Evolutionary conservation across 2,113 vertebrate species (phyloP), one percentile per base, ranked within the genome.

Genomic region (Phylloscopus whistleri): DNA sequence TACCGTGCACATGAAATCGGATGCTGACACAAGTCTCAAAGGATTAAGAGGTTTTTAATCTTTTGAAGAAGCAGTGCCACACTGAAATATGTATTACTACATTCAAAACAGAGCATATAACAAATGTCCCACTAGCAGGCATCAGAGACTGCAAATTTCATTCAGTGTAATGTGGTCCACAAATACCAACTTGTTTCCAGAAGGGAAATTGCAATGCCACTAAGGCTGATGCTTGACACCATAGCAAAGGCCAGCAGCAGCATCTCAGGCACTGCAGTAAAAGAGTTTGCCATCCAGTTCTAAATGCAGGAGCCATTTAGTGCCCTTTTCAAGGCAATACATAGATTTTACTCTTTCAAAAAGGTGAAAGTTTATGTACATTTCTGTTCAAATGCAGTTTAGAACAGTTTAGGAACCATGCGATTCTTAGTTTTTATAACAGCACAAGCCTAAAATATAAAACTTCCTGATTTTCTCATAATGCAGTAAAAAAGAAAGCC

Each of bases 1-100:
- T 94, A 95, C 89, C 27, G 67, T 93, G 96, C 76, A 33, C 95
- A 93, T 76, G 93, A 94, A 97, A 97, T 97, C 95, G 89, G 96
- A 97, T 97, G 97, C 97, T 97, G 97, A 97, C 95, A 97, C 94
- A 95, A 97, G 92, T 97, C 97, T 97, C 97, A 59, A 69, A 97
- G 97, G 97, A 97, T 84, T 87, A 76, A 85, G 84, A 87, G 94
- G 76, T 95, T 97, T 97, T 96, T 95, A 96, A 97, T 97, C 96
- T 97, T 96, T 92, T 84, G 85, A 96, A 95, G 95, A 94, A 96
- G 93, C 83, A 79, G 74, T 94, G 90, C 94, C 93, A 93, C 73
- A 53, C 82, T 96, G 94, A 92, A 97, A 97, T 95, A 95, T 94
- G 88, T 93, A 93, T 95, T 93, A 58, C 94, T 94, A 55, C 87